Conservation (phyloP, 2,888 invertebrate species). For the Agrotis ipsilon region DNA sequence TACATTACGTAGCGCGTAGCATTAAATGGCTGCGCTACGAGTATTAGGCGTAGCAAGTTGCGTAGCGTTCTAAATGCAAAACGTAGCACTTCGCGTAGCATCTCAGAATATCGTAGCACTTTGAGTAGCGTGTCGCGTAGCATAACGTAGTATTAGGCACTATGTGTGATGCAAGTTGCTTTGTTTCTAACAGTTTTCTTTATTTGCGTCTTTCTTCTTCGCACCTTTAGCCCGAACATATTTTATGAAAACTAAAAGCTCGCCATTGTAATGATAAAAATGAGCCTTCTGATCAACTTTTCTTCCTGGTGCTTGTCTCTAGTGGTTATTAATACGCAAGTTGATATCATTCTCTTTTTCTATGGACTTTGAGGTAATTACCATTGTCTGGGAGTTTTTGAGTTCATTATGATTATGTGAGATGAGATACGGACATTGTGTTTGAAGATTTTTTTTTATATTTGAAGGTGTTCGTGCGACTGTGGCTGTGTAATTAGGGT, state of each 20-base stretch:
- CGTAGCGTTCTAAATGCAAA: neutral
- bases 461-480: constrained; percentile 1
- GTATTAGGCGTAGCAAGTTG: neutral
- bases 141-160: neutral
- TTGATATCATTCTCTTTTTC: constrained; percentile 56
- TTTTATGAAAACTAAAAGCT: neutral
- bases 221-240: neutral
- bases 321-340: constrained; percentile 60
- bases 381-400: constrained; percentile 59
- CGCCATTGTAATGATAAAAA: neutral
- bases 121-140: neutral
- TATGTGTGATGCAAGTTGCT: too few species aligned
- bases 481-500: constrained; percentile 8
- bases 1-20: neutral
- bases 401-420: constrained; percentile 56
- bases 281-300: constrained; percentile 26
- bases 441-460: neutral
- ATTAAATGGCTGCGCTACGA: too few species aligned
- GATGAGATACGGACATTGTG: constrained; percentile 22
- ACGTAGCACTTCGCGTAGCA: neutral
- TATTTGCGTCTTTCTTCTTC: too few species aligned
- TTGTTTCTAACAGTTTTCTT: too few species aligned
- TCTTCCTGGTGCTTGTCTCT: neutral
- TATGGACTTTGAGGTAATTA: constrained; percentile 56
- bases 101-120: neutral